Evolutionary conservation across 1,140 invertebrate species (phyloP), one percentile per base, ranked within the genome.

Genomic region (Batillaria attramentaria): DNA sequence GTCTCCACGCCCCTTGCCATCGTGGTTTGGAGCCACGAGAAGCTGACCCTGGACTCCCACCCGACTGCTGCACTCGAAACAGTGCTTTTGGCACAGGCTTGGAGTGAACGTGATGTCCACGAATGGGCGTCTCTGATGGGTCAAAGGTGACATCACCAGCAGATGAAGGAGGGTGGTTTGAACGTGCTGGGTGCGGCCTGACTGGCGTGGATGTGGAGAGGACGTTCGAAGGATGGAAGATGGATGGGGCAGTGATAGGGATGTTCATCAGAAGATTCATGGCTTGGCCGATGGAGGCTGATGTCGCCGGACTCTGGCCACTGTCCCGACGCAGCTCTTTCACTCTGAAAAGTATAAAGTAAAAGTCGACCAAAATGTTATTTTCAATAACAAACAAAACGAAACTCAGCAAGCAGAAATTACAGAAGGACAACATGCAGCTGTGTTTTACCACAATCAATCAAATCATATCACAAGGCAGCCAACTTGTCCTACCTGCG

Each of bases 161-260:
- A 16, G 79, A 24, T 33, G 46, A 24, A 20, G 24, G 70, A 69
- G 70, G 81, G 6, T 35, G 76, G 41, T 79, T 54, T 28, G 54
- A 31, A 39, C 13, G 33, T 16, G 20, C 13, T 16, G 33, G 16
- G 20, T 24, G 33, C 18, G 83, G 82, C 78, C 85, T 82, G 65
- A 87, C 84, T 39, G 90, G 90, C 13, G 90, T 91, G 20, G 90
- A 91, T n/a, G 87, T 89, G 79, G 87, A 88, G 18, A 87, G 81
- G 65, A 91, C 87, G 70, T 88, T 90, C 41, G 86, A 87, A 8
- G 89, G 89, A 79, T 91, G 88, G 77, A 91, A 91, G 13, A 87
- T 79, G 68, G 88, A 86, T 20, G 86, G 87, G 24, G 86, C 84
- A 28, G 84, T 83, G 13, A 84, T 77, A n/a, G 87, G 87, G 65